These are phyloP conservation scores for Rousettus leschenaultii DNA, from an alignment of 2,113 vertebrate genomes.

Conservation along the genomic window DNA sequence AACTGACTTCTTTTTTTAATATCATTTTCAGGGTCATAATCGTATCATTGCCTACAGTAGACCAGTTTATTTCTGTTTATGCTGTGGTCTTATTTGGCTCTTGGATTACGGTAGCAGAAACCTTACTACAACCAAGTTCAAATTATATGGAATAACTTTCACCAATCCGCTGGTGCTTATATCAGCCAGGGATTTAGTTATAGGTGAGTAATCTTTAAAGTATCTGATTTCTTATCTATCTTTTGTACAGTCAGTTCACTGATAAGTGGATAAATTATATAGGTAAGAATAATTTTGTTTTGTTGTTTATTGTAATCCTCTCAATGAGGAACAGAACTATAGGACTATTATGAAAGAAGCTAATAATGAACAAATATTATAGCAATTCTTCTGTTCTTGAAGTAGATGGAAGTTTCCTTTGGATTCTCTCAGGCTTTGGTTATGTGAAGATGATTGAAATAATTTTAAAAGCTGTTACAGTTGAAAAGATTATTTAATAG, in stretches of 20 bases:
- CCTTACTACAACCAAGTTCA: slow-evolving; percentile 88
- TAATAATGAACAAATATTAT: background rate
- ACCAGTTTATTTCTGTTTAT: slow-evolving; percentile 99
- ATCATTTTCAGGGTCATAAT: slow-evolving; percentile 91
- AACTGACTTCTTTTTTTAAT: background rate
- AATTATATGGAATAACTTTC: slow-evolving; percentile 93
- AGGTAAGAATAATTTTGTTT: background rate
- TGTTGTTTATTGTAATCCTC: background rate
- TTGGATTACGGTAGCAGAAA: slow-evolving; percentile 94
- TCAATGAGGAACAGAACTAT: background rate
- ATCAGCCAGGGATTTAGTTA: slow-evolving; percentile 95
- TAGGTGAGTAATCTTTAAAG: slow-evolving; percentile 85
- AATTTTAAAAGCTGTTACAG: slow-evolving; percentile 1
- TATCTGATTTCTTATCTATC: slow-evolving; percentile 1
- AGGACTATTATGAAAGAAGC: background rate
- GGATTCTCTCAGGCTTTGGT: background rate
- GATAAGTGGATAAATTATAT: background rate
- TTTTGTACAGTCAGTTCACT: background rate
- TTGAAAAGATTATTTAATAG: slow-evolving; percentile 40
- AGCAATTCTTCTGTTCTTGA: background rate
- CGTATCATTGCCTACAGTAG: slow-evolving; percentile 99
- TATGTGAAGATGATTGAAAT: background rate
- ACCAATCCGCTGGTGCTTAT: slow-evolving; percentile 93
- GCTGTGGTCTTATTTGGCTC: slow-evolving; percentile 97
- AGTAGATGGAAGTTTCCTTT: background rate